These are phyloP conservation scores for Caenorhabditis latens DNA, from an alignment of 1,140 invertebrate genomes.

Conservation along the genomic window DNA sequence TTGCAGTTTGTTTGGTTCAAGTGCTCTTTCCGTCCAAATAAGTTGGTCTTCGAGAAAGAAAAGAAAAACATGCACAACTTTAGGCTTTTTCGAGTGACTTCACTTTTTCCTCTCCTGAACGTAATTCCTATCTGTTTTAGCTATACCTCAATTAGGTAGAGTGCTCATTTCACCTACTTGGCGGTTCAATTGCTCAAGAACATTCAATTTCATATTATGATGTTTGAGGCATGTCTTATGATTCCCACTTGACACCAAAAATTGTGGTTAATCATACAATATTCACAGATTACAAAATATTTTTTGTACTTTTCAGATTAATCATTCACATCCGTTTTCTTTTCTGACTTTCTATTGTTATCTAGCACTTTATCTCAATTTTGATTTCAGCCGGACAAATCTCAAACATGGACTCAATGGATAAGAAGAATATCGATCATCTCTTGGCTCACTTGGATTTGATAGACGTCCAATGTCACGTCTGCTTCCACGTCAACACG, in stretches of 20 bases:
- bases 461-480: neutral
- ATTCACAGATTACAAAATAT: too few species aligned
- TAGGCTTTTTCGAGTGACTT: conserved; percentile 26
- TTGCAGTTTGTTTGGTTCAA: neutral
- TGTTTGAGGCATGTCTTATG: too few species aligned
- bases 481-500: conserved; percentile 17
- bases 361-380: too few species aligned
- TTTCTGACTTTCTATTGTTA: too few species aligned
- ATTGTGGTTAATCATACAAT: too few species aligned
- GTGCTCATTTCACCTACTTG: neutral
- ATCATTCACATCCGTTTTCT: too few species aligned
- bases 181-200: too few species aligned
- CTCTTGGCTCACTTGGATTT: neutral
- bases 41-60: conserved; percentile 6
- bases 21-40: conserved; percentile 11
- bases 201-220: too few species aligned
- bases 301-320: too few species aligned
- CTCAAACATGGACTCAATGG: too few species aligned
- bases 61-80: conserved; percentile 45
- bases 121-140: neutral
- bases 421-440: neutral
- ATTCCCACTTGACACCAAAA: too few species aligned
- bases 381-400: too few species aligned
- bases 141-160: conserved; percentile 22
- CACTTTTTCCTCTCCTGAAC: neutral